phyloP scores from a whole-genome alignment of 2,113 vertebrate species.

The Pterocles burchelli region DNA sequence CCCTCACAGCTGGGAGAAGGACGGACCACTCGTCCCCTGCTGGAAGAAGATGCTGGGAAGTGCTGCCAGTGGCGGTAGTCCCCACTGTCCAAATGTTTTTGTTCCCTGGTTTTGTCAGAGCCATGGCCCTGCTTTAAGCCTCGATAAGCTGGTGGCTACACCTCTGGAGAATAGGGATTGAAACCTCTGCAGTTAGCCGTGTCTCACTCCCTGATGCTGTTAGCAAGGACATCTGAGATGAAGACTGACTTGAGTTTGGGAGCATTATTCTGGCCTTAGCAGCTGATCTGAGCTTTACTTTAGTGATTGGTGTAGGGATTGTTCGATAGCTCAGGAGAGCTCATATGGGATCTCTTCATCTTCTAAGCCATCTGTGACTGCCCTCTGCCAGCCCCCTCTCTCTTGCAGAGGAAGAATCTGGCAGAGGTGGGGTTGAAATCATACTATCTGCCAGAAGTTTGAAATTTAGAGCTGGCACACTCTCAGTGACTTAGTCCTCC shows the following conservation, averaged over 20 bases:
- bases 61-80: neutral
- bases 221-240: neutral
- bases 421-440: neutral
- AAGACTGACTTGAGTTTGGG: neutral
- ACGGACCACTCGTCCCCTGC: neutral
- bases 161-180: neutral
- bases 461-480: neutral
- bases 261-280: neutral
- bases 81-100: neutral
- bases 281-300: neutral
- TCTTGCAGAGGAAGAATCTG: neutral
- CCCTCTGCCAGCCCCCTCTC: neutral
- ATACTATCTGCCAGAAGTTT: neutral
- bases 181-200: neutral
- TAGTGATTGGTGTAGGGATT: neutral
- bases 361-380: conserved; percentile 4
- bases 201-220: neutral
- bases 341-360: neutral
- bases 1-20: neutral
- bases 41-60: neutral
- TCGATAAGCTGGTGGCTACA: neutral
- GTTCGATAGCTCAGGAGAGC: neutral
- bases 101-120: neutral
- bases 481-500: neutral
- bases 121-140: neutral